Evolutionary conservation across 2,113 vertebrate genomes (phyloP).

Genomic region (Cnemophilus loriae): DNA sequence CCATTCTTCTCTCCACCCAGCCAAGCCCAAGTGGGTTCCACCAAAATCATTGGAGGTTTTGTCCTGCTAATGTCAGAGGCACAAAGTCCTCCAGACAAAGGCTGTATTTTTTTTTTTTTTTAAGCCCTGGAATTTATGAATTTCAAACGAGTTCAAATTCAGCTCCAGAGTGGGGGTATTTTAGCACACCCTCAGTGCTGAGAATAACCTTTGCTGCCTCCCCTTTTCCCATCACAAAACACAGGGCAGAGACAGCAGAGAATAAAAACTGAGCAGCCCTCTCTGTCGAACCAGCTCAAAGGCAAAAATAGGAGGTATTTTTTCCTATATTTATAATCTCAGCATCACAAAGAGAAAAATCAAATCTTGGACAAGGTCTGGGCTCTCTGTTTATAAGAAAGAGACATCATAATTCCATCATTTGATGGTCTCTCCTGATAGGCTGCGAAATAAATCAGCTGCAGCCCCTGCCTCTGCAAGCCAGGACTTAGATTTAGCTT

Average conservation of each 20-base stretch:
- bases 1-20: constrained; percentile 17
- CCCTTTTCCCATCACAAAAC: background rate
- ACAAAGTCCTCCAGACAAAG: background rate
- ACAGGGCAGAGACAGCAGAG: background rate
- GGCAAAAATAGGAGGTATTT: background rate
- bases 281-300: background rate
- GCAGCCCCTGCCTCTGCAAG: background rate
- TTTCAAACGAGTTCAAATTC: background rate
- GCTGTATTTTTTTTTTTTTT: background rate
- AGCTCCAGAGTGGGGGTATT: background rate
- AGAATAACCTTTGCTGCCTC: background rate
- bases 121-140: background rate
- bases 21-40: background rate
- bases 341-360: background rate
- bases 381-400: background rate
- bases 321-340: background rate
- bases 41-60: constrained; percentile 7
- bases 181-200: background rate
- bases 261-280: background rate
- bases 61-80: constrained; percentile 34
- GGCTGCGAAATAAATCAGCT: background rate
- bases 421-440: background rate
- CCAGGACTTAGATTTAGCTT: background rate
- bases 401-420: background rate
- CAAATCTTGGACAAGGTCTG: background rate